phyloP scores from a whole-genome alignment of 2,113 vertebrate species.

The Aythya baeri region DNA sequence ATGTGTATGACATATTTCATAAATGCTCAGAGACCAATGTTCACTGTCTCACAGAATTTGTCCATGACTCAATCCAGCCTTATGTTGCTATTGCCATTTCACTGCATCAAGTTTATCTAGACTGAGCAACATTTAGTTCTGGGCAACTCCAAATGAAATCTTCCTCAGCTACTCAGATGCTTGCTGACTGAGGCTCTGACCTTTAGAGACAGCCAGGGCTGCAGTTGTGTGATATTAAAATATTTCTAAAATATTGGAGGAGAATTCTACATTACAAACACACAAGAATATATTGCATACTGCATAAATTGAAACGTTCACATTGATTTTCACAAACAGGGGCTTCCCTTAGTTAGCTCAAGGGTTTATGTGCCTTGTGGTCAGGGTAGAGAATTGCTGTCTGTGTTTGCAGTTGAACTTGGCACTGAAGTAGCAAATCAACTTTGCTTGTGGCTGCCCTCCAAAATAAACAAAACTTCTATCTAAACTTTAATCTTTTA shows the following conservation, averaged over 20 bases:
- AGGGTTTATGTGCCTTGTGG: not conserved
- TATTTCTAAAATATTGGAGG: not conserved
- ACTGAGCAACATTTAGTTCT: not conserved
- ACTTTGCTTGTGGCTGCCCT: conserved; percentile 31
- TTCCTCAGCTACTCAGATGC: not conserved
- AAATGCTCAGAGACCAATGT: not conserved
- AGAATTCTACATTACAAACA: not conserved
- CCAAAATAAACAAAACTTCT: conserved; percentile 56
- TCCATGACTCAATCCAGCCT: not conserved
- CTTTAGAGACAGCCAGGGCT: not conserved
- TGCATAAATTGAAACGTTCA: not conserved
- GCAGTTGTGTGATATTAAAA: not conserved
- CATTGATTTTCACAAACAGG: not conserved
- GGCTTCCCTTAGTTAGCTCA: not conserved
- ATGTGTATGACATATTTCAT: not conserved
- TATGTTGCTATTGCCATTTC: not conserved
- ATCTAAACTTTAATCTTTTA: conserved; percentile 52
- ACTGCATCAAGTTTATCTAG: not conserved
- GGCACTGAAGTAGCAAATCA: conserved; percentile 50
- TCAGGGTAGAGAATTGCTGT: not conserved
- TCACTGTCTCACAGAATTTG: not conserved
- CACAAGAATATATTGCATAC: not conserved
- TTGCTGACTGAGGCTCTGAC: not conserved
- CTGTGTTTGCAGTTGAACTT: conserved; percentile 42
- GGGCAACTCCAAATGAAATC: not conserved